Conservation (phyloP, 1,140 invertebrate genomes). For the Nasonia longicornis region DNA sequence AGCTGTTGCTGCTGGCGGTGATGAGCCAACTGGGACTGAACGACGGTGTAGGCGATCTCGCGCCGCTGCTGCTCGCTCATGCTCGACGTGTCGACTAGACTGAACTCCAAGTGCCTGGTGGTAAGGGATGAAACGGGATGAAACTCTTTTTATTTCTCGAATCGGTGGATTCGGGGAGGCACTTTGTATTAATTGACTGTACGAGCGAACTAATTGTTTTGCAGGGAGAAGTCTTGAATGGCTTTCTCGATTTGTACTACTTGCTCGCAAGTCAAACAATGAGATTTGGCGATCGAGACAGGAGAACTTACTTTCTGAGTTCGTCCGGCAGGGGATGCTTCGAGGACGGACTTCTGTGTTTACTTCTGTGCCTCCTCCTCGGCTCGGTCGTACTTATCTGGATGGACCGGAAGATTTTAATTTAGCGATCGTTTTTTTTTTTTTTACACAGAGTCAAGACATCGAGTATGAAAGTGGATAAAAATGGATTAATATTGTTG, state of each 20-base stretch:
- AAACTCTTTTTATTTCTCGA: neutral
- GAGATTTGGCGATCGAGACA: neutral
- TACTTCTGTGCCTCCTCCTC: conserved; percentile 65
- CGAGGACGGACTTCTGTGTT: conserved; percentile 66
- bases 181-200: too few species aligned
- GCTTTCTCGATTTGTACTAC: neutral
- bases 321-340: conserved; percentile 66
- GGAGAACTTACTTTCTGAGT: conserved; percentile 63
- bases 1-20: conserved; percentile 57
- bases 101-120: conserved; percentile 84
- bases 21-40: conserved; percentile 71
- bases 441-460: too few species aligned
- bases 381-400: conserved; percentile 67
- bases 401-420: conserved; percentile 18
- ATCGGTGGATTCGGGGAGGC: neutral
- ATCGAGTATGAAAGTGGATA: too few species aligned
- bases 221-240: neutral
- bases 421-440: neutral
- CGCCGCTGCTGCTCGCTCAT: conserved; percentile 89
- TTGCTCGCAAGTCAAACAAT: neutral
- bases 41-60: conserved; percentile 93
- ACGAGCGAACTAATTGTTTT: neutral
- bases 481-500: neutral
- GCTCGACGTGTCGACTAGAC: conserved; percentile 87
- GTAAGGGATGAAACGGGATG: neutral